Evolutionary conservation across 2,113 vertebrate species (phyloP).

Genomic region (Brachionichthys hirsutus): DNA sequence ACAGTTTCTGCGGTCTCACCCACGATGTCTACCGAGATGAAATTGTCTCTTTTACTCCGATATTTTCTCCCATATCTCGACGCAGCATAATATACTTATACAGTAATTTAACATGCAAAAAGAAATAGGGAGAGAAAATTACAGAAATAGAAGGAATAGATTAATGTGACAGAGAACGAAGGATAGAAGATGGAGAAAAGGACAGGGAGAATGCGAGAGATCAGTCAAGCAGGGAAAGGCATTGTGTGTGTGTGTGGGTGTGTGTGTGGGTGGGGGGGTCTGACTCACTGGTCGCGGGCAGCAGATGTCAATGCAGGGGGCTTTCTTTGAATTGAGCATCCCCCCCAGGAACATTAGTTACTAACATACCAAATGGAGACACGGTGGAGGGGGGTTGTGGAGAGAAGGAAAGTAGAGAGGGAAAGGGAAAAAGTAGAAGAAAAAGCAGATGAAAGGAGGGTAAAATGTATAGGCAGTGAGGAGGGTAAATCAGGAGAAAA

Average conservation of each 20-base stretch:
- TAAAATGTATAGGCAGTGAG: not conserved
- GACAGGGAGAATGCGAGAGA: constrained; percentile 30
- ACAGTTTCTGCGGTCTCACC: too few relatives aligned
- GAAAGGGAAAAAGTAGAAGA: constrained; percentile 4
- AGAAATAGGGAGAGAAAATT: not conserved
- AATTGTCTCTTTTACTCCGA: too few relatives aligned
- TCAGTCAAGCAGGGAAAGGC: constrained; percentile 19
- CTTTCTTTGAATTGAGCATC: constrained; percentile 54
- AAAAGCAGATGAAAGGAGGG: constrained; percentile 4
- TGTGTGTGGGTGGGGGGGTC: constrained; percentile 27
- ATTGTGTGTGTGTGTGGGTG: constrained; percentile 34
- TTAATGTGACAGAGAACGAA: constrained; percentile 8
- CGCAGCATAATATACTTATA: too few relatives aligned
- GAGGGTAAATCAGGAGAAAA: not conserved
- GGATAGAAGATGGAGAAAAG: constrained; percentile 19
- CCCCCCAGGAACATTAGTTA: constrained; percentile 62
- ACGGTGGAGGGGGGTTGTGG: constrained; percentile 13
- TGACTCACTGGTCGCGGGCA: constrained; percentile 60
- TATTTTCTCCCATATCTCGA: too few relatives aligned
- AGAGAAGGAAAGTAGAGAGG: constrained; percentile 2
- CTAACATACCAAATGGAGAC: constrained; percentile 43
- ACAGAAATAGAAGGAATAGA: not conserved
- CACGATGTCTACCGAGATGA: too few relatives aligned
- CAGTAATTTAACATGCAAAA: too few relatives aligned
- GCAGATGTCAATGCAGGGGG: constrained; percentile 70